Conservation (phyloP, 2,888 invertebrate genomes). For the Elgonia sp. region DNA sequence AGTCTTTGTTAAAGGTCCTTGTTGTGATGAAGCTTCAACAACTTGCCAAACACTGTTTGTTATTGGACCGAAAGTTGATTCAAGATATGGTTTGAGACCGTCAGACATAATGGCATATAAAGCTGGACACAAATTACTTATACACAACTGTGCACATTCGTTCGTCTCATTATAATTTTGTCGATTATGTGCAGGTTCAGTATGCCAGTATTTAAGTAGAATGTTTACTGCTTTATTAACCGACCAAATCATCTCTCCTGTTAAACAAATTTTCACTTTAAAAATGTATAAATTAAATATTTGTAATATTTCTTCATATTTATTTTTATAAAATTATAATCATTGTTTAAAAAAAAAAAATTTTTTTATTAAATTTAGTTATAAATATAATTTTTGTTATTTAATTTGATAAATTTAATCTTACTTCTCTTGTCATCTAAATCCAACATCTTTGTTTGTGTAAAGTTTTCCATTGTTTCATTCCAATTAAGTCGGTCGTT, state of each 20-base stretch:
- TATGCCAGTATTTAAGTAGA: constrained; percentile 90
- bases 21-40: constrained; percentile 95
- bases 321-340: too few relatives aligned
- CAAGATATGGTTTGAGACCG: constrained; percentile 93
- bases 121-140: constrained; percentile 94
- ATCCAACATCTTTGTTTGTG: constrained; percentile 86
- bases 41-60: constrained; percentile 96
- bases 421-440: constrained; percentile 88
- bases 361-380: background rate
- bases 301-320: too few relatives aligned
- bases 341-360: background rate
- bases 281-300: too few relatives aligned
- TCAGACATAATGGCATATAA: constrained; percentile 94
- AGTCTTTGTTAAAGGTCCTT: constrained; percentile 94
- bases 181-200: constrained; percentile 89
- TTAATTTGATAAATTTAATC: background rate
- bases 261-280: too few relatives aligned
- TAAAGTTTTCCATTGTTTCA: constrained; percentile 81
- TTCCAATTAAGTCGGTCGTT: constrained; percentile 76
- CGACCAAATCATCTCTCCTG: constrained; percentile 91
- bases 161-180: constrained; percentile 87
- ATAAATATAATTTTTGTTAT: too few relatives aligned
- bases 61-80: constrained; percentile 95
- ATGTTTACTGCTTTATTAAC: constrained; percentile 93
- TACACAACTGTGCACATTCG: constrained; percentile 92